Evolutionary conservation across 2,797 vertebrate species (phyloP).

Genomic region (Rhodeus uyekii): DNA sequence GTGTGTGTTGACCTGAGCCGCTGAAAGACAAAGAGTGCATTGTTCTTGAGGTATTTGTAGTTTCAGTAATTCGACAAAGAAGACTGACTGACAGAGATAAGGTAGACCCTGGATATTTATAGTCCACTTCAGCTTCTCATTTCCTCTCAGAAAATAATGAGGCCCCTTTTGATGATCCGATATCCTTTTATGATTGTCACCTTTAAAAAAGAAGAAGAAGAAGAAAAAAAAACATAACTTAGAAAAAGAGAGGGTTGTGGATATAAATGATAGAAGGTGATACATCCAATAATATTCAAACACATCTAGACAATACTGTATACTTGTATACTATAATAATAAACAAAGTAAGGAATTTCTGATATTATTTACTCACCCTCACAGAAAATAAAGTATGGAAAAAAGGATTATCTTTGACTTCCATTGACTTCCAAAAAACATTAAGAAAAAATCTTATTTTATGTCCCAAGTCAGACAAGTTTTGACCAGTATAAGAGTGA

Average conservation of each 20-base stretch:
- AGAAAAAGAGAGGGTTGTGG: conserved; percentile 47
- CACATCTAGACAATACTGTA: background rate
- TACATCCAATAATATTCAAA: conserved; percentile 39
- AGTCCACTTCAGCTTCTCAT: conserved; percentile 69
- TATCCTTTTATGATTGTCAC: conserved; percentile 70
- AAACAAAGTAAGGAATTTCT: too few relatives aligned
- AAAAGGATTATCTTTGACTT: background rate
- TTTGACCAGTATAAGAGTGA: background rate
- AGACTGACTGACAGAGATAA: conserved; percentile 73
- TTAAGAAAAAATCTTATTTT: background rate
- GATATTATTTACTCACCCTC: background rate
- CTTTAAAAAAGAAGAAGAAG: conserved; percentile 41
- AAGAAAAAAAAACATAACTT: conserved; percentile 49
- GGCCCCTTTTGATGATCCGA: conserved; percentile 63
- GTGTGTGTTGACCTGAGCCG: conserved; percentile 35
- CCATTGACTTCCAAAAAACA: background rate
- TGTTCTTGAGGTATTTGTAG: conserved; percentile 62
- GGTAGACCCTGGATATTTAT: conserved; percentile 66
- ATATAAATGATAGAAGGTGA: conserved; percentile 57
- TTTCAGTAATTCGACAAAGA: conserved; percentile 59
- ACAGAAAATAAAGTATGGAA: too few relatives aligned
- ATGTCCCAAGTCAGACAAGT: background rate
- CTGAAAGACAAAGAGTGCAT: conserved; percentile 28
- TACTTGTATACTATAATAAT: too few relatives aligned
- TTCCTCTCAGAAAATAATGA: conserved; percentile 66